These are phyloP conservation scores for Pardosa pseudoannulata DNA, from an alignment of 2,888 invertebrate species.

Conservation along the genomic window DNA sequence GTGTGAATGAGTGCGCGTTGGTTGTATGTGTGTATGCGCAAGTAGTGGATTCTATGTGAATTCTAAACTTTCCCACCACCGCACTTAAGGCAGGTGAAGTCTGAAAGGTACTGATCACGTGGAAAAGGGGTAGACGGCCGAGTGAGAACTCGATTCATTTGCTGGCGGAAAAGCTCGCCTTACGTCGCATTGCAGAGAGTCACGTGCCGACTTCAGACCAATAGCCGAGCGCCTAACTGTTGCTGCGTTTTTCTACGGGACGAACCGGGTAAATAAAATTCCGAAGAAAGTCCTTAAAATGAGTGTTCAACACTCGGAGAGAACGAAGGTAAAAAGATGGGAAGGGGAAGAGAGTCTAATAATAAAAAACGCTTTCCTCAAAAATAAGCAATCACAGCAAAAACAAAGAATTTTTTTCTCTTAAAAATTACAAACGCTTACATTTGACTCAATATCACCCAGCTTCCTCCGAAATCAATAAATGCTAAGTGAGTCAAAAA, in stretches of 20 bases:
- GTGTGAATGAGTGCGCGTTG: too few relatives aligned
- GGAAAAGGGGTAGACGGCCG: constrained; percentile 20
- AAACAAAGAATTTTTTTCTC: constrained; percentile 7
- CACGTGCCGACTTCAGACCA: constrained; percentile 53
- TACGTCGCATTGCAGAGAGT: constrained; percentile 67
- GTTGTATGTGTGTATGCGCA: too few relatives aligned
- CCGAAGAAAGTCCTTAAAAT: constrained; percentile 49
- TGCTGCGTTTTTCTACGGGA: constrained; percentile 66
- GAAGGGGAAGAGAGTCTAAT: neutral
- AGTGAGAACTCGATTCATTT: constrained; percentile 50
- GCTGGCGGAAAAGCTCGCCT: constrained; percentile 37
- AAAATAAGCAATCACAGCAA: neutral
- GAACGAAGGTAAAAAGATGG: neutral
- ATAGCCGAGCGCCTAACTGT: constrained; percentile 62
- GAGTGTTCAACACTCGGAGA: constrained; percentile 28
- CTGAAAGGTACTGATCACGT: constrained; percentile 60
- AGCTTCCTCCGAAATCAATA: constrained; percentile 43
- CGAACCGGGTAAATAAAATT: constrained; percentile 45
- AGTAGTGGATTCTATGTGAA: too few relatives aligned
- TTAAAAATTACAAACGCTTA: neutral
- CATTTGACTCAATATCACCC: constrained; percentile 26
- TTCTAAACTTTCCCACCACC: neutral
- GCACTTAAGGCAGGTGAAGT: neutral
- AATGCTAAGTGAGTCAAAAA: constrained; percentile 55
- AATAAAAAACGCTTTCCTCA: constrained; percentile 8